A percentile compares a stretch with the other conserved stretches of the same genome.
phyloP scores from a whole-genome alignment of 2,797 vertebrate genomes.

The Xenentodon cancila region DNA sequence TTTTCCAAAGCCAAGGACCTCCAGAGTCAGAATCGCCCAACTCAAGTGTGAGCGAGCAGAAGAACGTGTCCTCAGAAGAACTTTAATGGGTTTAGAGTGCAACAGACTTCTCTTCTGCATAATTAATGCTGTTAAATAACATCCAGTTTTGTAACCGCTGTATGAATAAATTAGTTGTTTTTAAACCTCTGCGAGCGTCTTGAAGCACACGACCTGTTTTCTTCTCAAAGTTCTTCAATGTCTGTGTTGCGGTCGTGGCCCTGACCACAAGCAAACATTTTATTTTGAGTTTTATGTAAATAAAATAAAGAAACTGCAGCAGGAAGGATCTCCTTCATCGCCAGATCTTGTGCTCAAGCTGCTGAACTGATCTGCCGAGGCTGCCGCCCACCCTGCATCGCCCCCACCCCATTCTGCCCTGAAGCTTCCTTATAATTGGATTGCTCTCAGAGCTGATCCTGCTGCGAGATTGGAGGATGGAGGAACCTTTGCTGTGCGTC shows the following conservation, averaged over 20 bases:
- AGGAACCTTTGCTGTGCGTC: slow-evolving; percentile 44
- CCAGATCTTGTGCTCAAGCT: slow-evolving; percentile 36
- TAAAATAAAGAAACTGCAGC: slow-evolving; percentile 3
- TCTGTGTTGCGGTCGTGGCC: too few relatives aligned
- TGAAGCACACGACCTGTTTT: neutral
- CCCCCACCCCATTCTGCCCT: slow-evolving; percentile 29
- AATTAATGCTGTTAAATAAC: slow-evolving; percentile 13
- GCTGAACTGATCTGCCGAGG: slow-evolving; percentile 19
- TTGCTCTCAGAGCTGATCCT: slow-evolving; percentile 56
- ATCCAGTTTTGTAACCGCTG: neutral
- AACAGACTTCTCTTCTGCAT: neutral
- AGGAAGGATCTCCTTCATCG: slow-evolving; percentile 36
- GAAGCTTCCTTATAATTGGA: slow-evolving; percentile 66
- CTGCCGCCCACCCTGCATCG: slow-evolving; percentile 4
- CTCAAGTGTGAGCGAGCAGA: neutral
- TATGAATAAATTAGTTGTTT: neutral
- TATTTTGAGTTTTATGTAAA: slow-evolving; percentile 10
- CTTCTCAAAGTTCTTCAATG: neutral
- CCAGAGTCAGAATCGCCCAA: too few relatives aligned
- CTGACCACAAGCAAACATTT: neutral
- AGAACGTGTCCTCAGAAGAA: neutral
- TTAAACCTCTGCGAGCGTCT: neutral
- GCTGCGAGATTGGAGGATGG: slow-evolving; percentile 52
- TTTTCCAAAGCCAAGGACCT: neutral
- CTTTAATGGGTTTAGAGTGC: too few relatives aligned